These are phyloP conservation scores for Drosophila gunungcola DNA, from an alignment of 1,140 invertebrate species.

Conservation along the genomic window DNA sequence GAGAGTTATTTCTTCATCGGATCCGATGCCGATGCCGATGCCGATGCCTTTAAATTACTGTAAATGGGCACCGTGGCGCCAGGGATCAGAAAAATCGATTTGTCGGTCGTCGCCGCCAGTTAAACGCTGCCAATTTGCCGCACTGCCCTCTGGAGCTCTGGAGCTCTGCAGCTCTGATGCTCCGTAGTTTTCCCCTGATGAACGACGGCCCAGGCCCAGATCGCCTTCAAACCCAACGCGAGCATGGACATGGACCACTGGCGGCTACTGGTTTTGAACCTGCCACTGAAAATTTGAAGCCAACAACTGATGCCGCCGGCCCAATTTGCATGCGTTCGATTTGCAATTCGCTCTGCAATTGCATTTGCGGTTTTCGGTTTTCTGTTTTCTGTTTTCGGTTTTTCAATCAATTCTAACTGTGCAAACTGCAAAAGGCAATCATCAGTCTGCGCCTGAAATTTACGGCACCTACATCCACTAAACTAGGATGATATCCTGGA, in stretches of 20 bases:
- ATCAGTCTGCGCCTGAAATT: conserved; percentile 40
- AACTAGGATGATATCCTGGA: conserved; percentile 11
- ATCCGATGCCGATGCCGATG: neutral
- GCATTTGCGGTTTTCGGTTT: conserved; percentile 74
- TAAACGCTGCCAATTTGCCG: conserved; percentile 76
- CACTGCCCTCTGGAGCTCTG: neutral
- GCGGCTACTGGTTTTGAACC: conserved; percentile 61
- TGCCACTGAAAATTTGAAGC: conserved; percentile 22
- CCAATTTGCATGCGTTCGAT: conserved; percentile 80
- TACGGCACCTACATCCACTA: too few species aligned
- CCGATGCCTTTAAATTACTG: conserved; percentile 69
- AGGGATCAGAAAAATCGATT: conserved; percentile 74
- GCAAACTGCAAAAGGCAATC: conserved; percentile 62
- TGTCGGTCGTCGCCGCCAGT: conserved; percentile 76
- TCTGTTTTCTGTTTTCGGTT: conserved; percentile 55
- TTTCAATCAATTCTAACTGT: conserved; percentile 81
- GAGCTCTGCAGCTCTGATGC: neutral
- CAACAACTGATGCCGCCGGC: conserved; percentile 31
- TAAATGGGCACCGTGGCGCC: conserved; percentile 75
- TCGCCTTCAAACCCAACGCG: neutral
- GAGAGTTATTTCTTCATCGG: conserved; percentile 4
- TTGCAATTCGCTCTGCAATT: conserved; percentile 78
- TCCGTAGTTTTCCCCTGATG: neutral
- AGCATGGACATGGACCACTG: neutral
- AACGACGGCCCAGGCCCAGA: neutral